phyloP scores from a whole-genome alignment of 2,113 vertebrate genomes.

The Archocentrus centrarchus region DNA sequence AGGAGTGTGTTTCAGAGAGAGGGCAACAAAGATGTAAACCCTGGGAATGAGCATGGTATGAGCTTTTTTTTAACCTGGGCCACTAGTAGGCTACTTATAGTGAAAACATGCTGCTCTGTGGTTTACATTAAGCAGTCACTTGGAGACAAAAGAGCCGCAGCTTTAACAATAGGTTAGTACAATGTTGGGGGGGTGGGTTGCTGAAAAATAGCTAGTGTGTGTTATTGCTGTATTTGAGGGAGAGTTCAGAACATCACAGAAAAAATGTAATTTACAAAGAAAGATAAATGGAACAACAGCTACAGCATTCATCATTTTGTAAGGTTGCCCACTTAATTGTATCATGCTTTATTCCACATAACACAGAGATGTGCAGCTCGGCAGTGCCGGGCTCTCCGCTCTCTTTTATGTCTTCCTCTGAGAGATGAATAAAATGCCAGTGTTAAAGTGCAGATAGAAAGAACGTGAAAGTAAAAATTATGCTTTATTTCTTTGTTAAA shows the following conservation, averaged over 20 bases:
- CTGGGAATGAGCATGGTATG: not conserved
- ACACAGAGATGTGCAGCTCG: constrained; percentile 22
- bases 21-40: not conserved
- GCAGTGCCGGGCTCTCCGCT: not conserved
- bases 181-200: not conserved
- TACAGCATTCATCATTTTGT: constrained; percentile 51
- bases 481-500: constrained; percentile 21
- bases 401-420: constrained; percentile 30
- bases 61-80: not conserved
- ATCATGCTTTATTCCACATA: constrained; percentile 29
- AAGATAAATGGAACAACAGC: constrained; percentile 60
- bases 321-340: constrained; percentile 39
- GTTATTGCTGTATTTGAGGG: constrained; percentile 15
- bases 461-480: constrained; percentile 15
- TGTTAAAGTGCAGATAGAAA: constrained; percentile 26
- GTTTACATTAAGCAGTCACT: not conserved
- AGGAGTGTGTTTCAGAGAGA: not conserved
- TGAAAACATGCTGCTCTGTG: not conserved
- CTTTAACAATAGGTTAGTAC: not conserved
- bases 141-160: not conserved
- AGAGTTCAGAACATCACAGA: not conserved
- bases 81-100: not conserved
- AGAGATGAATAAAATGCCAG: constrained; percentile 46
- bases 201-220: not conserved
- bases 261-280: constrained; percentile 46